Evolutionary conservation across 2,797 vertebrate genomes (phyloP).

Genomic region (Clarias pachynema): DNA sequence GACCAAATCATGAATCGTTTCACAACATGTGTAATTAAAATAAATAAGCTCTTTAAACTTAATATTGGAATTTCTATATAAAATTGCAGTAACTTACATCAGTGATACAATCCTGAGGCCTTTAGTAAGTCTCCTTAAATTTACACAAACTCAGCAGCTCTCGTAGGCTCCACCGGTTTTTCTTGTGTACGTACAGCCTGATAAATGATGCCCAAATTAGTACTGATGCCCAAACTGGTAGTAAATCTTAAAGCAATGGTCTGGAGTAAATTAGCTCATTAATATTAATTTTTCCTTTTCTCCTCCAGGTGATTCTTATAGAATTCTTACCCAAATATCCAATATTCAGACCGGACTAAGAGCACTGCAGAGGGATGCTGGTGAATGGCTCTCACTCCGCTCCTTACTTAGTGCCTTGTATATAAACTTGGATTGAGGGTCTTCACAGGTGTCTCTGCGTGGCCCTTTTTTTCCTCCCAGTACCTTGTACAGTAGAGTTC

Average conservation of each 20-base stretch:
- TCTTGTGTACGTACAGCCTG: not conserved
- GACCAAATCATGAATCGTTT: not conserved
- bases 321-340: constrained; percentile 99
- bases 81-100: not conserved
- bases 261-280: not conserved
- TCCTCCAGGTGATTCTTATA: constrained; percentile 97
- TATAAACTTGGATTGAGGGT: constrained; percentile 89
- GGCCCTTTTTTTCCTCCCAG: constrained; percentile 71
- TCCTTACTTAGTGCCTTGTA: constrained; percentile 99
- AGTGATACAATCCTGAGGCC: not conserved
- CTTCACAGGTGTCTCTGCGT: constrained; percentile 78
- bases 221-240: not conserved
- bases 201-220: not conserved
- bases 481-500: constrained; percentile 84
- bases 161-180: too few species aligned
- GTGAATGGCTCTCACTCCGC: constrained; percentile 87
- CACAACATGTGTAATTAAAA: not conserved
- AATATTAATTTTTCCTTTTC: constrained; percentile 39
- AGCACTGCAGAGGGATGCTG: constrained; percentile 70
- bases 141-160: not conserved
- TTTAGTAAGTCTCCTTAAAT: not conserved
- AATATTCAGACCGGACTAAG: constrained; percentile 98
- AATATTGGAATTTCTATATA: not conserved
- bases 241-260: not conserved
- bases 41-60: not conserved